Evolutionary conservation across 2,888 invertebrate species (phyloP).

Genomic region (Linnaemya vulpina): DNA sequence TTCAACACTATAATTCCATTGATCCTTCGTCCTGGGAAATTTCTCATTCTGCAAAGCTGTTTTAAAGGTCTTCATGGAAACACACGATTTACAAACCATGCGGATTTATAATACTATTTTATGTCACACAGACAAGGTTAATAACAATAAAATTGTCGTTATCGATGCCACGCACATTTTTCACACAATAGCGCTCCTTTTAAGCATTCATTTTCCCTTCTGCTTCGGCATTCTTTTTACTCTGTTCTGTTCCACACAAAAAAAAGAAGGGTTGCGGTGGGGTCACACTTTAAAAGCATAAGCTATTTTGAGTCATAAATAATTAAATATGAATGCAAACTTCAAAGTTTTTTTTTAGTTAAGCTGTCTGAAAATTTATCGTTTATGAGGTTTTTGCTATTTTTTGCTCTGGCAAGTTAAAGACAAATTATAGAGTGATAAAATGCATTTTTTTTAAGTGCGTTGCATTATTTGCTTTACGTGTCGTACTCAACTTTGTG

Average conservation of each 20-base stretch:
- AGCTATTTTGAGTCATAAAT: slow-evolving; percentile 14
- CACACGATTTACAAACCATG: not conserved
- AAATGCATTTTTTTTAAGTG: not conserved
- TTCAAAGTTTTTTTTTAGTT: slow-evolving; percentile 45
- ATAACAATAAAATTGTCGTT: slow-evolving; percentile 50
- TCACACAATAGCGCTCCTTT: slow-evolving; percentile 11
- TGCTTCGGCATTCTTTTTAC: slow-evolving; percentile 28
- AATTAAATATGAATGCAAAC: slow-evolving; percentile 19
- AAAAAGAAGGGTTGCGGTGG: slow-evolving; percentile 28
- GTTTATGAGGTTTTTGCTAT: slow-evolving; percentile 33
- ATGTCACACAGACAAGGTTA: slow-evolving; percentile 50
- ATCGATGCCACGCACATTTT: slow-evolving; percentile 44
- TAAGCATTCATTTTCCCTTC: slow-evolving; percentile 24
- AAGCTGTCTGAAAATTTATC: slow-evolving; percentile 51
- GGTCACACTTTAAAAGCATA: slow-evolving; percentile 41
- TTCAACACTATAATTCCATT: too few relatives aligned
- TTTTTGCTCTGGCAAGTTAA: not conserved
- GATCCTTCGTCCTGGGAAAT: not conserved
- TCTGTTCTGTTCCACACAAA: slow-evolving; percentile 23
- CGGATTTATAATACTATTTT: not conserved
- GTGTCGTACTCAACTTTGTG: not conserved
- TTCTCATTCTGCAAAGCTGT: not conserved
- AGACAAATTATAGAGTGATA: slow-evolving; percentile 30
- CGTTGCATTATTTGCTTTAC: not conserved
- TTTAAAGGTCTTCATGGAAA: not conserved